Evolutionary conservation across 2,113 vertebrate species (phyloP), one percentile per base, ranked within the genome.

Genomic region (Phainopepla nitens): DNA sequence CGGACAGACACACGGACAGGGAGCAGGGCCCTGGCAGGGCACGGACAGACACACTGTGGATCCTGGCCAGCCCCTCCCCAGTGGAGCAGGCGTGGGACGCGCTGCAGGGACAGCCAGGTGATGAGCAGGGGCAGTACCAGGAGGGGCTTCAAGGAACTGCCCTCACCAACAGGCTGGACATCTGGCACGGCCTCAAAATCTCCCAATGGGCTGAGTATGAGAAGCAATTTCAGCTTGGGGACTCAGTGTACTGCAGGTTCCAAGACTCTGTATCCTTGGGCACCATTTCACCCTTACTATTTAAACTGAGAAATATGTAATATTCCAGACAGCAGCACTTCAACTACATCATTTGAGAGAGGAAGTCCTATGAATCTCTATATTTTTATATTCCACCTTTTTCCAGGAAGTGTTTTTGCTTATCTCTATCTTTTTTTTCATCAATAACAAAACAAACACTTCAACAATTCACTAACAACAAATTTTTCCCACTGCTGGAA

Each of bases 181-280:
- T 41, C 41, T 41, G 41, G 41, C 41, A n/a, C n/a, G n/a, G n/a
- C 31, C 61, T 31, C 81, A 51, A 29, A 68, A 19, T 36, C 58
- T 65, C 33, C 29, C 1, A 0, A 13, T 10, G n/a, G n/a, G 27
- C 51, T 4, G 9, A 57, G 33, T 0, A 15, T 1, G 18, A 86
- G 44, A 9, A 60, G 44, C 13, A 13, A 56, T 73, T 77, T 23
- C 72, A 73, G 33, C 28, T 2, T 1, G 1, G 25, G 16, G 58
- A 47, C 25, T 45, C 25, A 2, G 4, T 2, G 22, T 12, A 12
- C 7, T 39, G 39, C 11, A 22, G 42, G 7, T 90, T 42, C 45
- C n/a, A 61, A 47, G n/a, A 8, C 15, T 28, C 35, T 16, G 4
- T 7, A 57, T 42, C 33, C 42, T 33, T 16, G 25, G 33, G 23